Evolutionary conservation across 2,888 invertebrate genomes (phyloP).

Genomic region (Sesamia inferens): DNA sequence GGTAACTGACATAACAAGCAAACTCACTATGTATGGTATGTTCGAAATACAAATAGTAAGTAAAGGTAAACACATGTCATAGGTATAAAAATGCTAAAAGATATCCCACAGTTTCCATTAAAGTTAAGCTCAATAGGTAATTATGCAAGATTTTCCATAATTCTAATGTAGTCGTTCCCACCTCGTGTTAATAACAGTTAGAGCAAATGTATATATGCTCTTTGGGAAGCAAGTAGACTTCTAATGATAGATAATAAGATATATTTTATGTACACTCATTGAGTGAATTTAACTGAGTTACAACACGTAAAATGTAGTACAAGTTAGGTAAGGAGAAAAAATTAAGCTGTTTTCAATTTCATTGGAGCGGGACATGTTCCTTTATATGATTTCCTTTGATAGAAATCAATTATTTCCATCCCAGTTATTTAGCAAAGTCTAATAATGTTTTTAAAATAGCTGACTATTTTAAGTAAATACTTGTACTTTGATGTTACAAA

Average conservation of each 20-base stretch:
- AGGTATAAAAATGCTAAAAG: not conserved
- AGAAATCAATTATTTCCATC: conserved; percentile 38
- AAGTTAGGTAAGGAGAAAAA: not conserved
- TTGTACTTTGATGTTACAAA: not conserved
- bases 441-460: not conserved
- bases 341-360: conserved; percentile 15
- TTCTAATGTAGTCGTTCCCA: conserved; percentile 35
- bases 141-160: conserved; percentile 34
- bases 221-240: conserved; percentile 30
- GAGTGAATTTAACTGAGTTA: conserved; percentile 9
- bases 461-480: not conserved
- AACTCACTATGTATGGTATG: conserved; percentile 6
- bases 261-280: conserved; percentile 40
- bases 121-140: conserved; percentile 11
- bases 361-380: conserved; percentile 8
- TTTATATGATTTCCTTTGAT: conserved; percentile 15
- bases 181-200: conserved; percentile 41
- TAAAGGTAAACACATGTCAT: not conserved
- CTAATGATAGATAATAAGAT: conserved; percentile 41
- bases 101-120: not conserved
- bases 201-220: conserved; percentile 45
- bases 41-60: not conserved
- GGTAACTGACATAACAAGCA: conserved; percentile 4
- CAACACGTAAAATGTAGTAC: no score
- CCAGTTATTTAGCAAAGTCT: conserved; percentile 25